Conservation (phyloP, 2,888 invertebrate genomes). For the Pyrocoelia pectoralis region DNA sequence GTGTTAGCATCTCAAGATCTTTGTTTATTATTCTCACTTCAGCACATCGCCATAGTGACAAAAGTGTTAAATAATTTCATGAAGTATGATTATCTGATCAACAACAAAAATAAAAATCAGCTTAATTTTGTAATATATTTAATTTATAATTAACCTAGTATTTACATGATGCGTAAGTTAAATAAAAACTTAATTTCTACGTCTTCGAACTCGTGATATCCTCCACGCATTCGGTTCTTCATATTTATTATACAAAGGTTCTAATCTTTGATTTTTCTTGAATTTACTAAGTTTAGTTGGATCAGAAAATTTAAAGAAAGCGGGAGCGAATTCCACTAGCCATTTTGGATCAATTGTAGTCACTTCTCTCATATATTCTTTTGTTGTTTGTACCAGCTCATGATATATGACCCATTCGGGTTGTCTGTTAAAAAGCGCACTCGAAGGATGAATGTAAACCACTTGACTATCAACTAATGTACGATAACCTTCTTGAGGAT, state of each 20-base stretch:
- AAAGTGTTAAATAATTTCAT: no score
- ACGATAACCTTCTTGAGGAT: conserved; percentile 97
- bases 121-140: no score
- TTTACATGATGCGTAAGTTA: conserved; percentile 4
- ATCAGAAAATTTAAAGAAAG: conserved; percentile 99
- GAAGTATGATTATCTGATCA: no score
- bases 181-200: conserved; percentile 75
- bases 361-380: conserved; percentile 99
- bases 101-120: no score
- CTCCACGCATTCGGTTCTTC: conserved; percentile 99
- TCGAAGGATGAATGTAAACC: conserved; percentile 98
- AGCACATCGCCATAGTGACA: no score
- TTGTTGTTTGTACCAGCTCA: conserved; percentile 97
- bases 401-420: conserved; percentile 99
- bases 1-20: no score
- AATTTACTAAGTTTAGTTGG: conserved; percentile 98
- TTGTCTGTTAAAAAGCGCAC: conserved; percentile 96
- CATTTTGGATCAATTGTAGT: conserved; percentile 97
- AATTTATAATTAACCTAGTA: neutral
- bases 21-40: no score
- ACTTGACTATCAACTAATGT: conserved; percentile 97
- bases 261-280: conserved; percentile 98
- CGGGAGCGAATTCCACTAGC: conserved; percentile 98
- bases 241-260: conserved; percentile 98
- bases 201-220: conserved; percentile 89